phyloP scores from a whole-genome alignment of 2,113 vertebrate genomes.

The Malaclemys terrapin region DNA sequence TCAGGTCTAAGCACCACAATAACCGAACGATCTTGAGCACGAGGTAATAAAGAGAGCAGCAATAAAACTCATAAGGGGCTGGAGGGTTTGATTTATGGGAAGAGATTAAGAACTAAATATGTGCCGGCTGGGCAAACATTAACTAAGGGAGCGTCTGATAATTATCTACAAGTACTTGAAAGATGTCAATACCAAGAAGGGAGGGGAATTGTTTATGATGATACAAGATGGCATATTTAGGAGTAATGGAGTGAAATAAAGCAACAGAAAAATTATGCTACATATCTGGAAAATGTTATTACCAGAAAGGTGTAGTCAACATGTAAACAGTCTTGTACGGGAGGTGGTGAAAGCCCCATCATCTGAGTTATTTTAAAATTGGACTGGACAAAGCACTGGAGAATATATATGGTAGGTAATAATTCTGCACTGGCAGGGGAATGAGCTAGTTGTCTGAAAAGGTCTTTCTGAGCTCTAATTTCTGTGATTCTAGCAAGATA shows the following conservation, averaged over 20 bases:
- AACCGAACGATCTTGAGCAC: background rate
- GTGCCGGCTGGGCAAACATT: background rate
- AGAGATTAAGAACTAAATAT: background rate
- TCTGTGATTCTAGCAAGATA: slow-evolving; percentile 7
- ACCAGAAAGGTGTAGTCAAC: background rate
- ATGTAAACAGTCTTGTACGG: background rate
- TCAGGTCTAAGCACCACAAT: background rate
- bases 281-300: background rate
- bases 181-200: background rate
- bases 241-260: slow-evolving; percentile 10
- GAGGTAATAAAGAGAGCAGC: background rate
- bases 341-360: background rate
- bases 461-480: background rate
- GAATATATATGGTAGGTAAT: background rate
- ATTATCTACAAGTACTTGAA: background rate
- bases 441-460: slow-evolving; percentile 11
- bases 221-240: background rate
- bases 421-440: background rate
- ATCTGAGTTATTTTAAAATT: slow-evolving; percentile 9
- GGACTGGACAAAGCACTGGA: background rate
- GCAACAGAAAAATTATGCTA: background rate
- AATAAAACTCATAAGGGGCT: background rate
- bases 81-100: background rate
- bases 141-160: background rate
- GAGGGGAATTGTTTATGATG: background rate